Evolutionary conservation across 2,888 invertebrate genomes (phyloP).

Genomic region (Steinernema scapterisci): DNA sequence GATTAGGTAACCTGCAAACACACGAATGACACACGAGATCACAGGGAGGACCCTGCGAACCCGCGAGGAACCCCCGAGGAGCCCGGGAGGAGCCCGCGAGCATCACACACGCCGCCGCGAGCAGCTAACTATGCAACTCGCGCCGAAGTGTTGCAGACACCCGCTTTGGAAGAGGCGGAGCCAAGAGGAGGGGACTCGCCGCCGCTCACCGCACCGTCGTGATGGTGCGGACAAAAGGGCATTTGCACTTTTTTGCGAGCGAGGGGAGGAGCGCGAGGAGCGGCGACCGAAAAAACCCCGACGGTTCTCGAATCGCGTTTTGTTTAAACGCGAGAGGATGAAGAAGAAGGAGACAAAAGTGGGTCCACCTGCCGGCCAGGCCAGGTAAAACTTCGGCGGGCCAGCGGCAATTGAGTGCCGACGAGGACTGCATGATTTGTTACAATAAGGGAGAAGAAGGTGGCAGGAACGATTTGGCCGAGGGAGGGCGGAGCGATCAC

Average conservation of each 20-base stretch:
- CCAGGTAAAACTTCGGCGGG: neutral
- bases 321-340: no score
- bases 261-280: neutral
- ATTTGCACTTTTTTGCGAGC: slow-evolving; percentile 20
- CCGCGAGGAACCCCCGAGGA: neutral
- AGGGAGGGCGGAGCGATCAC: slow-evolving; percentile 9
- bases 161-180: neutral
- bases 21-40: no score
- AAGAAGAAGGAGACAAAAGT: neutral
- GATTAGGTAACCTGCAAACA: slow-evolving; percentile 21
- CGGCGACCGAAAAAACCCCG: neutral
- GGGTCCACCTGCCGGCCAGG: neutral
- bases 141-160: slow-evolving; percentile 6
- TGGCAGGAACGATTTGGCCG: neutral
- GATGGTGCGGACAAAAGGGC: slow-evolving; percentile 8
- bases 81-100: slow-evolving; percentile 2
- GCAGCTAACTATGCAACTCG: slow-evolving; percentile 17
- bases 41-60: neutral
- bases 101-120: neutral
- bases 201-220: neutral
- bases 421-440: neutral
- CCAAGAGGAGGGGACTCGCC: neutral
- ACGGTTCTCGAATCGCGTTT: slow-evolving; percentile 6
- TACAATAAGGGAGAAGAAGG: neutral
- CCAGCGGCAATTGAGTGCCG: neutral